Conservation (phyloP, 2,113 vertebrate genomes). For the Sinocyclocheilus rhinocerous region DNA sequence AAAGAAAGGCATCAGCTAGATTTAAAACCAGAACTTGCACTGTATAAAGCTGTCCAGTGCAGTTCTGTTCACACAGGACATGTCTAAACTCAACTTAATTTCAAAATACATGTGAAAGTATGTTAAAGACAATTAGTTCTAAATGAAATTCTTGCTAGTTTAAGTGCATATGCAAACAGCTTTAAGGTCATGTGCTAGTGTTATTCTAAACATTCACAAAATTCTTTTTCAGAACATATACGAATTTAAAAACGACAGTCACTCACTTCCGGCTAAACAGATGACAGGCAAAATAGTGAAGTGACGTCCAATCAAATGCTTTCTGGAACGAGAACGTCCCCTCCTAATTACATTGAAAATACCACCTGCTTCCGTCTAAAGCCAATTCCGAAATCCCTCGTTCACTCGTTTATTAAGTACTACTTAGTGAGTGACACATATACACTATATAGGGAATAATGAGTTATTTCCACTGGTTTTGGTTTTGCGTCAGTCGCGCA, state of each 20-base stretch:
- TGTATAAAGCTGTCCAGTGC: neutral
- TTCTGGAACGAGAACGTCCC: neutral
- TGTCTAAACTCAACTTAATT: neutral
- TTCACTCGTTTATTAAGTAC: neutral
- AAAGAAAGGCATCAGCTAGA: too few species aligned
- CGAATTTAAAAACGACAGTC: neutral
- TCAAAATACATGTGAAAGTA: neutral
- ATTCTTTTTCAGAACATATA: neutral
- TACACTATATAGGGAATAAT: too few species aligned
- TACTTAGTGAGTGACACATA: neutral
- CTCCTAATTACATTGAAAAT: too few species aligned
- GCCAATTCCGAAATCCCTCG: neutral
- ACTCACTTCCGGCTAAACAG: neutral
- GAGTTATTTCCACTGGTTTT: too few species aligned
- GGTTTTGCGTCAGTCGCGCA: neutral
- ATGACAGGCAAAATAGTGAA: neutral
- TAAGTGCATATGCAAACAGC: neutral
- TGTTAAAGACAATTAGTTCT: neutral
- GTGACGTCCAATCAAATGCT: neutral
- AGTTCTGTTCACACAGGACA: neutral
- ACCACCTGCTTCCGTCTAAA: too few species aligned
- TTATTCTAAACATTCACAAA: neutral
- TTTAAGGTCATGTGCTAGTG: neutral
- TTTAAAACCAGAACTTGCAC: neutral
- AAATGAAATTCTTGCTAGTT: neutral